Evolutionary conservation across 2,113 vertebrate species (phyloP).

Genomic region (Eira barbara): DNA sequence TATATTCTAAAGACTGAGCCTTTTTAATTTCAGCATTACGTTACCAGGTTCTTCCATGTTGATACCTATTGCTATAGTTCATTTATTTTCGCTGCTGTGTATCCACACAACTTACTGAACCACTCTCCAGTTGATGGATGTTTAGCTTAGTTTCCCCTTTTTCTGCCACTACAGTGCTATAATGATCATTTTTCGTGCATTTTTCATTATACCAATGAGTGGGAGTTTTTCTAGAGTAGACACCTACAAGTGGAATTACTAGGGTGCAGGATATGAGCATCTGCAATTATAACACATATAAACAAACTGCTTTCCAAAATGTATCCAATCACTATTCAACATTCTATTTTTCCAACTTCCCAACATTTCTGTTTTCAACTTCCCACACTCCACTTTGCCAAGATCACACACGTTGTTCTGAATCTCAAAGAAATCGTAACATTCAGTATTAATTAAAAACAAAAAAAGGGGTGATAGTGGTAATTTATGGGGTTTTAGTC

Average conservation of each 20-base stretch:
- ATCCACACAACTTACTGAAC: neutral
- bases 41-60: neutral
- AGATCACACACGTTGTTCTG: neutral
- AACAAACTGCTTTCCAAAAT: slow-evolving; percentile 13
- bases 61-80: neutral
- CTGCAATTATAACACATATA: neutral
- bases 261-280: neutral
- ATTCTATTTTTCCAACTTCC: neutral
- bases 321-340: neutral
- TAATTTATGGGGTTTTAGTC: neutral
- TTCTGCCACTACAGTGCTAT: neutral
- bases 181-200: neutral
- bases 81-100: neutral
- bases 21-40: neutral
- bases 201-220: neutral
- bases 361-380: neutral
- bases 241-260: neutral
- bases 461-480: neutral
- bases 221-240: neutral
- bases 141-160: neutral
- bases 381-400: neutral
- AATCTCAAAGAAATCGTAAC: neutral
- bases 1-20: neutral
- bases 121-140: neutral
- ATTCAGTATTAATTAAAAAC: neutral